Evolutionary conservation across 2,888 invertebrate genomes (phyloP).

Genomic region (Microctonus brassicae): DNA sequence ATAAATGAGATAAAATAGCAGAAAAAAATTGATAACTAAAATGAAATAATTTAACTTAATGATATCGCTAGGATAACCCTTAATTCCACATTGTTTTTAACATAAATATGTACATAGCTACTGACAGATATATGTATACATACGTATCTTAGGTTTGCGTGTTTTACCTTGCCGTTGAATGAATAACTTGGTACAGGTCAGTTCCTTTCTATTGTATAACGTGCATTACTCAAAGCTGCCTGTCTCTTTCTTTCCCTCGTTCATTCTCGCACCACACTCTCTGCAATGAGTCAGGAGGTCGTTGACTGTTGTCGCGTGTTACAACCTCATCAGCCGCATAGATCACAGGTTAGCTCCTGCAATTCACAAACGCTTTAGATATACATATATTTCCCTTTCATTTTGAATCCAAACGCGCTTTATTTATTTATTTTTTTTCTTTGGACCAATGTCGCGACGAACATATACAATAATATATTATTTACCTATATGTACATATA

Average conservation of each 20-base stretch:
- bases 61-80: no score
- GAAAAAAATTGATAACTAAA: no score
- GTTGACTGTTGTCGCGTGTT: constrained; percentile 65
- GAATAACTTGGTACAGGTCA: constrained; percentile 47
- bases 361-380: constrained; percentile 60
- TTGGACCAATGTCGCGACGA: background rate
- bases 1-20: no score
- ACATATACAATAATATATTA: background rate
- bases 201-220: constrained; percentile 29
- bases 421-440: background rate
- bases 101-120: no score
- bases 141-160: background rate
- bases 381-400: constrained; percentile 52
- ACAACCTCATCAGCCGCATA: constrained; percentile 56
- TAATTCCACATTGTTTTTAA: no score
- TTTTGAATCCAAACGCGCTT: background rate
- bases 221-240: background rate
- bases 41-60: no score
- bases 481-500: no score
- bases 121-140: background rate
- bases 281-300: constrained; percentile 51
- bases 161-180: constrained; percentile 29
- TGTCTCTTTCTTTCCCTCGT: background rate
- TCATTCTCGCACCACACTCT: constrained; percentile 9
- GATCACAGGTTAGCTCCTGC: constrained; percentile 39